Evolutionary conservation across 2,797 vertebrate species (phyloP), one percentile per base, ranked within the genome.

Genomic region (Sarcoramphus papa): DNA sequence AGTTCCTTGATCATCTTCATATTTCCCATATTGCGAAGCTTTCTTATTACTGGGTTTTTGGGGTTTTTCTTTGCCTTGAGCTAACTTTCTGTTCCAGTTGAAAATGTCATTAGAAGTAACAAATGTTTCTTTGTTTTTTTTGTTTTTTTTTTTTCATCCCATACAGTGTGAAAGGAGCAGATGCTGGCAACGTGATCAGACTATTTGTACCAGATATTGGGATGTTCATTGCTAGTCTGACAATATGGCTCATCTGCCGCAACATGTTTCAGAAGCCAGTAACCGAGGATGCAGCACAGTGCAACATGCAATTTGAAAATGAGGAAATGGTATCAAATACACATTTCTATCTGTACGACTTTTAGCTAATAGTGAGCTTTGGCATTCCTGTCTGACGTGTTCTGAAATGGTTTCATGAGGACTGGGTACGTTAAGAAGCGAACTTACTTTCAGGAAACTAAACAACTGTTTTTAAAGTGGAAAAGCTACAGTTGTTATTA

Each of bases 191-290:
- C 75, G 99, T 99, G 75, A 99, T 99, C 96, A 98, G 99, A 31
- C 98, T 99, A 68, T 99, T 99, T 97, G 97, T 99, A 86, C 99
- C 99, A 15, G 99, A 99, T 94, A 99, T 99, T 22, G 99, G 99
- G 93, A 99, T 99, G 99, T 99, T 99, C 97, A 92, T 99, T 93
- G 98, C 98, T 12, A 98, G 99, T 67, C 96, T 99, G 97, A 97
- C 98, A 82, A 98, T 99, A 94, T 99, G 99, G 99, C 98, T 99
- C 74, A 77, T 99, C 97, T 99, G 99, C 96, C 99, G 99, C 96
- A 99, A 98, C 93, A 97, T 99, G 95, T 98, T 99, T 82, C 99
- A 98, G 97, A 99, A 99, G 96, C 98, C 98, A 54, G 80, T 97
- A 22, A 97, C 97, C 3, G 99, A 99, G 95, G 99, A 99, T 47